phyloP scores from a whole-genome alignment of 2,797 vertebrate genomes.

The Aphelocoma californica region DNA sequence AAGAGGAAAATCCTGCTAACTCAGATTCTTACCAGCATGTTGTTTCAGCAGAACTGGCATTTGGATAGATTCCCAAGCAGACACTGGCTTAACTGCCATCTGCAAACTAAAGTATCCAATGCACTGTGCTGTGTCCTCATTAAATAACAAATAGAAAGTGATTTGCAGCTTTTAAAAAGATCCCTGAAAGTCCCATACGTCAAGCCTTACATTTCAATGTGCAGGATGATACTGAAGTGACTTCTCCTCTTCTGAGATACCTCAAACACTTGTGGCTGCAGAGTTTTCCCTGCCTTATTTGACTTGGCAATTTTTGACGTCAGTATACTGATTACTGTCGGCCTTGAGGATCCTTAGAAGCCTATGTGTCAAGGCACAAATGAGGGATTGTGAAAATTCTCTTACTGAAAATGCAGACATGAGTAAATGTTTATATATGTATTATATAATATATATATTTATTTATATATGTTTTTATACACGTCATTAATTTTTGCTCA shows the following conservation, averaged over 20 bases:
- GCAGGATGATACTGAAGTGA: not conserved
- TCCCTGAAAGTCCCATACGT: not conserved
- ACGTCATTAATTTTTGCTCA: not conserved
- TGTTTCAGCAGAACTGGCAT: not conserved
- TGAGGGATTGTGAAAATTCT: not conserved
- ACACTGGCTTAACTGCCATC: not conserved
- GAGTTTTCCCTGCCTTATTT: not conserved
- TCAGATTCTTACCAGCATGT: not conserved
- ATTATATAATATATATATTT: not conserved
- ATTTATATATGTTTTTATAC: not conserved
- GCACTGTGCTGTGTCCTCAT: not conserved
- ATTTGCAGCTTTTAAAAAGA: not conserved
- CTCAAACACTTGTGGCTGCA: not conserved
- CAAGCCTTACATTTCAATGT: not conserved
- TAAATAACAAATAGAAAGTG: not conserved
- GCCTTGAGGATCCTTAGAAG: not conserved
- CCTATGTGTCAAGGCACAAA: not conserved
- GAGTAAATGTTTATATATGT: not conserved
- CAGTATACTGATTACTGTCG: not conserved
- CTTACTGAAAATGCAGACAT: not conserved
- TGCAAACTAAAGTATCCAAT: not conserved
- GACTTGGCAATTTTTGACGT: not conserved
- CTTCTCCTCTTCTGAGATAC: not conserved
- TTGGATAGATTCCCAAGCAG: not conserved
- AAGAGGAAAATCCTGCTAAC: not conserved